Conservation (phyloP, 2,113 vertebrate genomes). For the Malurus melanocephalus region DNA sequence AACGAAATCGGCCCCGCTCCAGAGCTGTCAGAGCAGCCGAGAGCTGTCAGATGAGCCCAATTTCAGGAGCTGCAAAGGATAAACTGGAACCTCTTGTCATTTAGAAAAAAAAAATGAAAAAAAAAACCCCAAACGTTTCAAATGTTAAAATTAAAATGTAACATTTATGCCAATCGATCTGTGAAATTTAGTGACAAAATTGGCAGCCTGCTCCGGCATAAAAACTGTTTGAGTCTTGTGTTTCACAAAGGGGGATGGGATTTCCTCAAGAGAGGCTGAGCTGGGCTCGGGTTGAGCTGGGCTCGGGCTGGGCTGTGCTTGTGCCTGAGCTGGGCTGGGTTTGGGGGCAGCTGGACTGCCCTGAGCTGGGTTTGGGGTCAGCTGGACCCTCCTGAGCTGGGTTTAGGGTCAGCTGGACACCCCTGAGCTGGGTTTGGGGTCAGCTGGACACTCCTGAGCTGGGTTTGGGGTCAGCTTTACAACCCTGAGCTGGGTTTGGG, state of each 20-base stretch:
- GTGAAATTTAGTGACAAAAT: slow-evolving; percentile 74
- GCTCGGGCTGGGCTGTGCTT: background rate
- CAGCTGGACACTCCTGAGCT: too few species aligned
- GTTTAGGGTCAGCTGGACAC: too few species aligned
- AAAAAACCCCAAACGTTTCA: slow-evolving; percentile 51
- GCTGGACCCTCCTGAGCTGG: too few species aligned
- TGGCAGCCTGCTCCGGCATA: slow-evolving; percentile 67
- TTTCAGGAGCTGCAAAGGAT: slow-evolving; percentile 64
- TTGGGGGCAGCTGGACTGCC: accelerated
- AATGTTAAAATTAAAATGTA: slow-evolving; percentile 75
- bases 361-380: too few species aligned
- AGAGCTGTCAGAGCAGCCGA: slow-evolving; percentile 68
- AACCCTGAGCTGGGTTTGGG: too few species aligned
- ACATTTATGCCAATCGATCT: slow-evolving; percentile 75
- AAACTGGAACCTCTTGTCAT: slow-evolving; percentile 71
- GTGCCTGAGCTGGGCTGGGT: background rate
- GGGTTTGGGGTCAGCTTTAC: too few species aligned
- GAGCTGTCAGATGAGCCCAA: slow-evolving; percentile 69
- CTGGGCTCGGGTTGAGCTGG: background rate
- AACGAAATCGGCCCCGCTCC: slow-evolving; percentile 68
- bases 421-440: too few species aligned
- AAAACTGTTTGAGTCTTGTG: slow-evolving; percentile 59
- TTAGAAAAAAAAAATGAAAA: background rate
- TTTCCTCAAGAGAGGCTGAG: slow-evolving; percentile 54
- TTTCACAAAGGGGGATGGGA: slow-evolving; percentile 59